Conservation (phyloP, 2,113 vertebrate species). For the Poeciliopsis retropinna region DNA sequence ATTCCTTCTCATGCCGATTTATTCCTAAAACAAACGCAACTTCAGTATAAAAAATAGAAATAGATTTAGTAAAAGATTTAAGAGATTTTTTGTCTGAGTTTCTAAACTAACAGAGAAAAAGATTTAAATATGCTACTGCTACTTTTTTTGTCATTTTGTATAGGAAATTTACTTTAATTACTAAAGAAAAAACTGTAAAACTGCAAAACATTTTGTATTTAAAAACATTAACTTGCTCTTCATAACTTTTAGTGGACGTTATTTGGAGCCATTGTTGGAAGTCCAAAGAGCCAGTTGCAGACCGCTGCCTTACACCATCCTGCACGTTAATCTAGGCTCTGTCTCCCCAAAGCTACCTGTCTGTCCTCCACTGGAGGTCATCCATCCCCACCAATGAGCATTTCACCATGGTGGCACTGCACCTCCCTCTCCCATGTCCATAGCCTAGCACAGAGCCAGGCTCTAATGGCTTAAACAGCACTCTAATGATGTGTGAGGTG, state of each 20-base stretch:
- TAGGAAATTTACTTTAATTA: neutral
- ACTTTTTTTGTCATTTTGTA: neutral
- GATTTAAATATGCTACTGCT: no score
- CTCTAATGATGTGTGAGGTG: slow-evolving; percentile 80
- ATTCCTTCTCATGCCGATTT: no score
- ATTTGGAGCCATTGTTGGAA: neutral
- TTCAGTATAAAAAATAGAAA: no score
- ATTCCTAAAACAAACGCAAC: no score
- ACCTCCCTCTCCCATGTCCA: slow-evolving; percentile 9
- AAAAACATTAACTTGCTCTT: neutral
- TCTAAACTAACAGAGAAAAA: neutral
- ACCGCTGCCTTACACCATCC: slow-evolving; percentile 42
- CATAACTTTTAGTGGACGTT: neutral
- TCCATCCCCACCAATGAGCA: slow-evolving; percentile 59
- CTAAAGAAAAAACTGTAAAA: neutral
- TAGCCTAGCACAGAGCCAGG: slow-evolving; percentile 25
- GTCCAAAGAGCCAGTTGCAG: slow-evolving; percentile 15
- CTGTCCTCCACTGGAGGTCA: slow-evolving; percentile 59
- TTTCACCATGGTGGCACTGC: slow-evolving; percentile 33
- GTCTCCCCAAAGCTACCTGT: slow-evolving; percentile 32
- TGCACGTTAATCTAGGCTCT: slow-evolving; percentile 36
- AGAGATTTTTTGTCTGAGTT: neutral
- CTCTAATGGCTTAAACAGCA: slow-evolving; percentile 72
- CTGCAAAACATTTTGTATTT: neutral
- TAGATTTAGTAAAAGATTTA: no score